phyloP scores from a whole-genome alignment of 2,113 vertebrate genomes.

The Plestiodon gilberti region DNA sequence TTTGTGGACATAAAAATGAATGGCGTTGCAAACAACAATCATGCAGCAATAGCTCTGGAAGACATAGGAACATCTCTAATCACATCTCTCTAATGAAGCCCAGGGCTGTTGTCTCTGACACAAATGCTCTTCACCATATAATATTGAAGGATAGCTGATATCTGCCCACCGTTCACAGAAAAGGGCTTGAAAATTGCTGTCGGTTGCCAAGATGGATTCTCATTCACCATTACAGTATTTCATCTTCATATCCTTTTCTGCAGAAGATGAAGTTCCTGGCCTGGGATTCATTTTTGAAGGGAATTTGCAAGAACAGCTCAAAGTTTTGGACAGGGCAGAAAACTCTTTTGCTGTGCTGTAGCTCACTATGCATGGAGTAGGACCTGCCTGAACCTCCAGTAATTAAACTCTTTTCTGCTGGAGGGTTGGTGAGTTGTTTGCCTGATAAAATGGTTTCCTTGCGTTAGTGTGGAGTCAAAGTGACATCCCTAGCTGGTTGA shows the following conservation, averaged over 20 bases:
- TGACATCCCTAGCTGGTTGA: constrained; percentile 73
- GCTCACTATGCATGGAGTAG: constrained; percentile 54
- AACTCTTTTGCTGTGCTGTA: constrained; percentile 65
- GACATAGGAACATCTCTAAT: constrained; percentile 14
- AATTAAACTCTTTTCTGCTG: constrained; percentile 70
- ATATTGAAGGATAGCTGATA: constrained; percentile 46
- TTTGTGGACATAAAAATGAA: constrained; percentile 64
- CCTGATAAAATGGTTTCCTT: constrained; percentile 70
- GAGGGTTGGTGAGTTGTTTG: constrained; percentile 62
- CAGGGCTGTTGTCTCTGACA: background rate
- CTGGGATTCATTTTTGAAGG: constrained; percentile 57
- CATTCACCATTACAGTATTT: constrained; percentile 47
- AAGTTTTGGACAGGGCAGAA: constrained; percentile 65
- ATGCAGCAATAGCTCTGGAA: constrained; percentile 16
- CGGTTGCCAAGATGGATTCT: constrained; percentile 14
- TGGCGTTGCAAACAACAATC: constrained; percentile 53
- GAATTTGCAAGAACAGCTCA: constrained; percentile 54
- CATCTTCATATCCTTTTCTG: constrained; percentile 37
- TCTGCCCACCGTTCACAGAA: constrained; percentile 4
- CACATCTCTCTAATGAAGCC: constrained; percentile 33
- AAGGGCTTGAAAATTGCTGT: background rate
- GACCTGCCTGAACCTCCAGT: constrained; percentile 66
- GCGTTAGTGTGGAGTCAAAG: constrained; percentile 72
- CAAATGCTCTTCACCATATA: background rate
- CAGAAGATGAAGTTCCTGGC: constrained; percentile 42